Conservation (phyloP, 2,888 invertebrate species). For the Eustalomyia histrio region DNA sequence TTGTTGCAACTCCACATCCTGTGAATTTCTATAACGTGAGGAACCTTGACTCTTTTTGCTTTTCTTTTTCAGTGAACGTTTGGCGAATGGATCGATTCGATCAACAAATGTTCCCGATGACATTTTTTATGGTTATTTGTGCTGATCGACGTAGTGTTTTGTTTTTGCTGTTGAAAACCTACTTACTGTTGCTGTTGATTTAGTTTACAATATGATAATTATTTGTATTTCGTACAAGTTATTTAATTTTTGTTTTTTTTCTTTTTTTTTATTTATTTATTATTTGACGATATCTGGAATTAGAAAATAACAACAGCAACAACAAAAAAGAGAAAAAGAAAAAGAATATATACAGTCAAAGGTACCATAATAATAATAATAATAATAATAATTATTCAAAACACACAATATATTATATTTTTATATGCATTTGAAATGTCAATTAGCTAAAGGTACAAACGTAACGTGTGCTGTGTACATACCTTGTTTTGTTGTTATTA, state of each 20-base stretch:
- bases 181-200: conserved; percentile 44
- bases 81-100: conserved; percentile 99
- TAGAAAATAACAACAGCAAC: conserved; percentile 13
- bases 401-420: too few relatives aligned
- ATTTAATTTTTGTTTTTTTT: conserved; percentile 29
- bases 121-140: conserved; percentile 76
- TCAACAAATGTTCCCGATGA: conserved; percentile 96
- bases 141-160: conserved; percentile 43
- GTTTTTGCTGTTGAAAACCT: conserved; percentile 34
- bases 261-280: conserved; percentile 1
- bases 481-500: conserved; percentile 38
- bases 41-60: conserved; percentile 99
- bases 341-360: background rate
- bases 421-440: too few relatives aligned
- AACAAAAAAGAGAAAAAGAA: too few relatives aligned
- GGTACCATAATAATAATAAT: too few relatives aligned
- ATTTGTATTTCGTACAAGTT: conserved; percentile 52
- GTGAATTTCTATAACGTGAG: conserved; percentile 98
- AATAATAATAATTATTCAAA: too few relatives aligned
- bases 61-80: conserved; percentile 98
- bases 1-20: conserved; percentile 97
- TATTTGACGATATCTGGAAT: conserved; percentile 61
- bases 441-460: too few relatives aligned
- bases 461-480: background rate
- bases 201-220: conserved; percentile 47